phyloP scores from a whole-genome alignment of 2,797 vertebrate species.

The Smutsia temminckii region DNA sequence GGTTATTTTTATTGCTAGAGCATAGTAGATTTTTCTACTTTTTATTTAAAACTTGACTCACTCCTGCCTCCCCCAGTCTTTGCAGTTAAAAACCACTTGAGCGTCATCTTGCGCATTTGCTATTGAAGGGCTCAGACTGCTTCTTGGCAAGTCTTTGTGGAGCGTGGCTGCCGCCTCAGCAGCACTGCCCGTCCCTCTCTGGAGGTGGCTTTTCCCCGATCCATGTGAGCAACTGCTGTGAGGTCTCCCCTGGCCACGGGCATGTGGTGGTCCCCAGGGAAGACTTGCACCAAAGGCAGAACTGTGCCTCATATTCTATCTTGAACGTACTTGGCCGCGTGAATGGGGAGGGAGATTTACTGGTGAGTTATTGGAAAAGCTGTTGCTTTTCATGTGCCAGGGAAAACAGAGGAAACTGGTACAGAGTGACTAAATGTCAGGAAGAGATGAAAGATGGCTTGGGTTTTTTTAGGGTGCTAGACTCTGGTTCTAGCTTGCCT shows the following conservation, averaged over 20 bases:
- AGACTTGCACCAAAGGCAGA: neutral
- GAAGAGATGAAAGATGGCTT: neutral
- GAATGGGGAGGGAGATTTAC: neutral
- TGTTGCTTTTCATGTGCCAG: neutral
- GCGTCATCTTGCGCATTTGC: neutral
- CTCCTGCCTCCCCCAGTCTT: neutral
- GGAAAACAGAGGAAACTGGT: neutral
- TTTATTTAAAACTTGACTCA: slow-evolving; percentile 76
- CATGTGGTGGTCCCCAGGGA: neutral
- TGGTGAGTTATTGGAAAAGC: neutral
- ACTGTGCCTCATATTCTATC: neutral
- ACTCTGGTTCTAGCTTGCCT: neutral
- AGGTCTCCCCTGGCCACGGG: neutral
- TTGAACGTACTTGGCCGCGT: neutral
- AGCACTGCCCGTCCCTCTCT: neutral
- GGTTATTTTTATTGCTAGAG: slow-evolving; percentile 53
- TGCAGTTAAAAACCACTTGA: neutral
- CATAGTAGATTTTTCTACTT: slow-evolving; percentile 57
- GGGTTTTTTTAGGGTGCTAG: neutral
- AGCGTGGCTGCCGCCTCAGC: neutral
- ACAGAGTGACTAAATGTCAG: neutral
- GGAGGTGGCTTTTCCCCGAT: neutral
- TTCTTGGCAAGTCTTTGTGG: neutral
- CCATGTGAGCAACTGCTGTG: neutral
- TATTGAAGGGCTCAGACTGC: neutral